A percentile compares a stretch with the other conserved stretches of the same genome.
Conservation (phyloP, 2,797 vertebrate species). For the Manis pentadactyla region DNA sequence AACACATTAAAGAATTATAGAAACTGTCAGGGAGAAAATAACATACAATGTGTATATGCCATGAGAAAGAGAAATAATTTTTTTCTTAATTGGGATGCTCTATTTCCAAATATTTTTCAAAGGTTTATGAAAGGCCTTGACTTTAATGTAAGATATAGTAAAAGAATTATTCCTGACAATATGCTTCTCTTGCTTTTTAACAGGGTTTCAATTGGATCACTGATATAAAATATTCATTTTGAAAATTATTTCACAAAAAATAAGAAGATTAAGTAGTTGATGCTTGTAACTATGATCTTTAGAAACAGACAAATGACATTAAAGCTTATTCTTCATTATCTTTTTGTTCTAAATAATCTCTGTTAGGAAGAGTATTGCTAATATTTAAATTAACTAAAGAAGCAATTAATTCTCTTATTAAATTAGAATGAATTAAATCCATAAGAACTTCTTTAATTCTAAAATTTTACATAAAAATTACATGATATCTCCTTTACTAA, state of each 20-base stretch:
- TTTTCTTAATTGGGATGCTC: conserved; percentile 43
- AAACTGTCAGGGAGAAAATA: conserved; percentile 73
- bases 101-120: conserved; percentile 80
- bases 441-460: conserved; percentile 70
- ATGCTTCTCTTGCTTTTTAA: conserved; percentile 75
- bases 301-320: conserved; percentile 80
- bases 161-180: conserved; percentile 78
- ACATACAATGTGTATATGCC: conserved; percentile 39
- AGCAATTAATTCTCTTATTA: conserved; percentile 84
- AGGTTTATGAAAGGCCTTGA: conserved; percentile 74
- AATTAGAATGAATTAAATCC: conserved; percentile 79
- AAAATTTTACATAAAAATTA: conserved; percentile 75
- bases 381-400: conserved; percentile 84
- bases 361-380: conserved; percentile 84
- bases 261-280: conserved; percentile 73
- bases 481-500: conserved; percentile 65
- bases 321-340: conserved; percentile 75
- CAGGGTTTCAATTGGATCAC: conserved; percentile 80
- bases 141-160: conserved; percentile 63
- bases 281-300: conserved; percentile 80
- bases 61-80: conserved; percentile 52
- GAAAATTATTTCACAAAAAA: conserved; percentile 78
- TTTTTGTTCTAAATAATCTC: conserved; percentile 83
- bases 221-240: conserved; percentile 83
- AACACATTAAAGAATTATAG: conserved; percentile 58